These are phyloP conservation scores for Pogona vitticeps DNA, from an alignment of 2,113 vertebrate species.

Conservation along the genomic window DNA sequence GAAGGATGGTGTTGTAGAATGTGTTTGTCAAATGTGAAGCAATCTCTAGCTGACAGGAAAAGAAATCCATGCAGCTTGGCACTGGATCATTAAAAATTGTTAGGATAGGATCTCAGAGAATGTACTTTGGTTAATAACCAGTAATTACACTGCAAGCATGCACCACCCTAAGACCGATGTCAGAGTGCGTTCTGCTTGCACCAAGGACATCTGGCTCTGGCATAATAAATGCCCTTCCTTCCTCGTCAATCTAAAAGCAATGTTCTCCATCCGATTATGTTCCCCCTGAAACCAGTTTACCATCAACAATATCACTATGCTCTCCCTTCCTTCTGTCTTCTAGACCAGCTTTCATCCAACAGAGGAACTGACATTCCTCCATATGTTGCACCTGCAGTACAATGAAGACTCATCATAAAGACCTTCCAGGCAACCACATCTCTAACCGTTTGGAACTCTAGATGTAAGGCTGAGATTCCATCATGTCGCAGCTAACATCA, in stretches of 20 bases:
- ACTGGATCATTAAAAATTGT: conserved; percentile 1
- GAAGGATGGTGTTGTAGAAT: not conserved
- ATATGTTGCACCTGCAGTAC: conserved; percentile 4
- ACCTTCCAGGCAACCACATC: conserved; percentile 23
- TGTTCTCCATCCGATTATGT: not conserved
- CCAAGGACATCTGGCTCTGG: not conserved
- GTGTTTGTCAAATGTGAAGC: conserved; percentile 5
- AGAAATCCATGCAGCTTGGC: not conserved
- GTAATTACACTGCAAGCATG: conserved; percentile 1
- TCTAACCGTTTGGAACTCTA: not conserved
- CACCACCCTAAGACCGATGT: not conserved
- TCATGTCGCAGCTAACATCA: not conserved
- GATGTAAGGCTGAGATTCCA: not conserved
- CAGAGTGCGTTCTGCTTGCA: not conserved
- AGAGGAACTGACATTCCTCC: not conserved
- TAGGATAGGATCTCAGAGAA: not conserved
- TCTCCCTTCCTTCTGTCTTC: conserved; percentile 10
- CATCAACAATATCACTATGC: not conserved
- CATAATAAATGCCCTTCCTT: not conserved
- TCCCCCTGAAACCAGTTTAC: not conserved
- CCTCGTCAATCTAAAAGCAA: not conserved
- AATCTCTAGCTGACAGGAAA: not conserved
- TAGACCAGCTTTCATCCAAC: not conserved
- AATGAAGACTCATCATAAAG: conserved; percentile 49
- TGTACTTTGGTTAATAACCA: not conserved